Percentiles rank a stretch among this genome's conserved stretches.
Evolutionary conservation across 2,797 vertebrate species (phyloP).

Genomic region (Enteromius paludinosus): DNA sequence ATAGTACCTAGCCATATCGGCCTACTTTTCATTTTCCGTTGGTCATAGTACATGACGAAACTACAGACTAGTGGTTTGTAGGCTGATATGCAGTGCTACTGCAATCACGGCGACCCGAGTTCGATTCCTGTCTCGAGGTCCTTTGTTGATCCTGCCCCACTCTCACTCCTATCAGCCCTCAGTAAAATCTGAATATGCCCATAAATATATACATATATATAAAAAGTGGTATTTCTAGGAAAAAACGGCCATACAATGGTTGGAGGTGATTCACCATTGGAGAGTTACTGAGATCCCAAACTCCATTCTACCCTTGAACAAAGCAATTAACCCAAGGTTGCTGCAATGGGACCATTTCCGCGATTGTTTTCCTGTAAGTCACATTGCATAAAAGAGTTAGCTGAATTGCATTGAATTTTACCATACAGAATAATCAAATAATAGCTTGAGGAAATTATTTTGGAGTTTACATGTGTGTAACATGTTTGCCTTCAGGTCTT

Average conservation of each 20-base stretch:
- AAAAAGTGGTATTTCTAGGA: background rate
- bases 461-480: background rate
- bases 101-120: too few relatives aligned
- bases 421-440: background rate
- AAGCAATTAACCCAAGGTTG: slow-evolving; percentile 18
- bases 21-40: too few relatives aligned
- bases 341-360: background rate
- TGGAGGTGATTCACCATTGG: background rate
- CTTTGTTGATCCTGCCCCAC: too few relatives aligned
- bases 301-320: slow-evolving; percentile 22
- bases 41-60: too few relatives aligned
- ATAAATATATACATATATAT: too few relatives aligned
- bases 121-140: too few relatives aligned
- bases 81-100: too few relatives aligned
- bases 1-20: too few relatives aligned
- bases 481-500: background rate
- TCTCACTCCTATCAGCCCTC: too few relatives aligned
- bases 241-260: background rate
- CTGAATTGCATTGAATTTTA: background rate
- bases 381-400: slow-evolving; percentile 12
- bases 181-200: too few relatives aligned
- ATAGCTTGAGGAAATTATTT: slow-evolving; percentile 6
- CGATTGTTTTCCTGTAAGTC: slow-evolving; percentile 16
- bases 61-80: too few relatives aligned
- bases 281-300: slow-evolving; percentile 8